phyloP scores from a whole-genome alignment of 2,797 vertebrate genomes.

The Diplodus sargus region DNA sequence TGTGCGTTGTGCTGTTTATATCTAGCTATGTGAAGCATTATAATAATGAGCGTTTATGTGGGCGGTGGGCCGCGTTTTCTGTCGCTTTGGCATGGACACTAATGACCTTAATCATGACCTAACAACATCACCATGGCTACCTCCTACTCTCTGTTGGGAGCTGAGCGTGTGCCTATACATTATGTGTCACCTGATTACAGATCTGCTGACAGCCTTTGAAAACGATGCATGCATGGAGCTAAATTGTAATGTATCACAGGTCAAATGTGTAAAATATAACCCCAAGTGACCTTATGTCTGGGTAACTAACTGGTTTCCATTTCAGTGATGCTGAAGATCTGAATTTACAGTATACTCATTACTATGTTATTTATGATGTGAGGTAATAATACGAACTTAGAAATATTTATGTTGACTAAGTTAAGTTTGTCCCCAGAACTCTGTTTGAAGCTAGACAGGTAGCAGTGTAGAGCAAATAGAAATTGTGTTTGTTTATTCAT shows the following conservation, averaged over 20 bases:
- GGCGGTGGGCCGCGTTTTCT: slow-evolving; percentile 63
- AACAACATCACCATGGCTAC: slow-evolving; percentile 69
- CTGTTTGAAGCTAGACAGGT: too few relatives aligned
- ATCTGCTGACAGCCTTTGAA: slow-evolving; percentile 21
- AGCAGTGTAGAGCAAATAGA: too few relatives aligned
- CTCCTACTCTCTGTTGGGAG: slow-evolving; percentile 46
- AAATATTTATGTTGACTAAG: too few relatives aligned
- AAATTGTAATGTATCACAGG: slow-evolving; percentile 17
- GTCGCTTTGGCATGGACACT: slow-evolving; percentile 59
- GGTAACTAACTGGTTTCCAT: neutral
- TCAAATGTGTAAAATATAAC: slow-evolving; percentile 6
- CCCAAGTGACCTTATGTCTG: neutral
- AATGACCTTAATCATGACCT: slow-evolving; percentile 74
- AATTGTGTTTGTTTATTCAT: too few relatives aligned
- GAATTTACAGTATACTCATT: neutral
- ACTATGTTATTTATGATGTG: too few relatives aligned
- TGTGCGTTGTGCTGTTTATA: slow-evolving; percentile 60
- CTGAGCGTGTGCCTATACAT: slow-evolving; percentile 33
- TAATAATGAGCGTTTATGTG: slow-evolving; percentile 60
- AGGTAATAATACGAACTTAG: too few relatives aligned
- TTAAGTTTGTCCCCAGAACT: too few relatives aligned
- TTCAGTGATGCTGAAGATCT: neutral
- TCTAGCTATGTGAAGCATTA: slow-evolving; percentile 70
- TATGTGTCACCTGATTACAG: slow-evolving; percentile 40
- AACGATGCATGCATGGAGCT: neutral